Base-by-base conservation (phyloP, 2,113 vertebrate species). In the Synchiropus splendidus region DNA sequence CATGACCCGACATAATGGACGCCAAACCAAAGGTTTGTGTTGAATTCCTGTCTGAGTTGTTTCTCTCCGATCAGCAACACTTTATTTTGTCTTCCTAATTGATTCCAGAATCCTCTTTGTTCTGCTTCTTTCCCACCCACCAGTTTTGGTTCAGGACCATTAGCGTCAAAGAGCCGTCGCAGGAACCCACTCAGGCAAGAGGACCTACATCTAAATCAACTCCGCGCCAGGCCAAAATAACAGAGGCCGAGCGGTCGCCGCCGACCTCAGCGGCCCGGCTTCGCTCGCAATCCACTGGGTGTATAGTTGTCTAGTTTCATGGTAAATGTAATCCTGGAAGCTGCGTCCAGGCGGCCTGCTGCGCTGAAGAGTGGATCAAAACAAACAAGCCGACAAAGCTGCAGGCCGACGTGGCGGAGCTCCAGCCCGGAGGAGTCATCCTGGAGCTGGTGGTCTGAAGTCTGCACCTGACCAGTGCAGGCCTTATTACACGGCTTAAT, bases 401-500 rank as follows among this genome's bases (percentile, higher is more conserved):
- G 52, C 54, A 63, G 51, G 65, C 50, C 54, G 62, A 54, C 42
- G n/a, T 57, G 70, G 72, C 72, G 42, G 9, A 15, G 44, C 13
- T 69, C 70, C 70, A 74, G 41, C 64, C 64, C 69, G 42, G 48
- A 67, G 61, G 70, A 69, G 69, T 71, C 75, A 45, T 75, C 64
- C 67, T 56, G 48, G 12, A 54, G 51, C 13, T 59, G 39, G 54
- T 48, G 55, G 71, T 69, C 69, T 58, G 67, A 56, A 54, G 42
- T 54, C 50, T 63, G 59, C 67, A 34, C 54, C 12, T 57, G 72
- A 67, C 67, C 72, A 60, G 62, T 73, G 37, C 54, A 2, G 0
- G 18, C 8, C 65, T 74, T 80, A 75, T 73, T 75, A 66, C 61
- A 80, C 70, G 48, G 57, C 10, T 56, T 67, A 68, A 79, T 55